A percentile compares a stretch with the other conserved stretches of the same genome.
These are phyloP conservation scores for Plumapathes pennacea DNA, from an alignment of 92 coral and sea anemone species.

Conservation along the genomic window DNA sequence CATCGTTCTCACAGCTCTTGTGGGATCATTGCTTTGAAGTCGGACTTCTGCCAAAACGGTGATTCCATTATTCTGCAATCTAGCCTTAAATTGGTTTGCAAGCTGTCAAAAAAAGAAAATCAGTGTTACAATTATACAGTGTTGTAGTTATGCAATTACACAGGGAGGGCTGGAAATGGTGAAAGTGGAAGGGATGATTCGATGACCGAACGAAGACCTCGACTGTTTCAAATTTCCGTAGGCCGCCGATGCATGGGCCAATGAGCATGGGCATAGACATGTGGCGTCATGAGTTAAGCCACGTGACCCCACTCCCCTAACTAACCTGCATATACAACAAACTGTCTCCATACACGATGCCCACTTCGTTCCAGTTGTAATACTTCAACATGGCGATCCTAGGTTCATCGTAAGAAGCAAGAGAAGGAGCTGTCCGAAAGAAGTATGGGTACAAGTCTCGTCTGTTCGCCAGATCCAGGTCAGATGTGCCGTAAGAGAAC, in stretches of 20 bases:
- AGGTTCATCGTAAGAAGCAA: slow-evolving; percentile 61
- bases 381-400: slow-evolving; percentile 53
- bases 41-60: slow-evolving; percentile 83
- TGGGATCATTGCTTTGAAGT: slow-evolving; percentile 73
- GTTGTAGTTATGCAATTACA: background rate
- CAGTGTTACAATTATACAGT: background rate
- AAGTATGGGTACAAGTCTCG: slow-evolving; percentile 77
- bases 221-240: no score
- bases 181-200: background rate
- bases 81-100: slow-evolving; percentile 54
- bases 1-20: slow-evolving; percentile 73
- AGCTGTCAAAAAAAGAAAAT: slow-evolving; percentile 26
- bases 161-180: background rate
- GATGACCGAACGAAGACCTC: no score
- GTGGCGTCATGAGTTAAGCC: background rate
- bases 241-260: no score
- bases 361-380: slow-evolving; percentile 83
- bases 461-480: slow-evolving; percentile 65
- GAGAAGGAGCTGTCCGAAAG: slow-evolving; percentile 68
- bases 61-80: slow-evolving; percentile 49
- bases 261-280: no score
- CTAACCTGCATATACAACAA: slow-evolving; percentile 49
- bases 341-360: slow-evolving; percentile 71
- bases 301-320: background rate
- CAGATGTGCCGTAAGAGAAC: slow-evolving; percentile 88